Conservation (phyloP, 2,888 invertebrate genomes). For the Chouioia cunea region DNA sequence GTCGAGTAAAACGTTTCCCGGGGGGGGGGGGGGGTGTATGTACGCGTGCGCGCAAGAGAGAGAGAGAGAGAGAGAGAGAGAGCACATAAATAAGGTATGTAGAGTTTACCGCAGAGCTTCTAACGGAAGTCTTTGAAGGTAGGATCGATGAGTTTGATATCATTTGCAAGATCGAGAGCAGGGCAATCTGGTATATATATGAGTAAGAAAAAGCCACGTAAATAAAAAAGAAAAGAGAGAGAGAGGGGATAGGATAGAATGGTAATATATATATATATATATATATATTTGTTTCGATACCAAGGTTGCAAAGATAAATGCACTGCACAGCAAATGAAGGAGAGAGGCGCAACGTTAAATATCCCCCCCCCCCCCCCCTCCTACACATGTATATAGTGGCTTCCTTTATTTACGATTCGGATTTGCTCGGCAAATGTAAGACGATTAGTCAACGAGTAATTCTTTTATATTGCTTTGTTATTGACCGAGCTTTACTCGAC, state of each 20-base stretch:
- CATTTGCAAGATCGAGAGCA: slow-evolving; percentile 43
- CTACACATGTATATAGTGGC: too few species aligned
- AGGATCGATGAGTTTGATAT: slow-evolving; percentile 45
- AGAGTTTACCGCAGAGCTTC: slow-evolving; percentile 25
- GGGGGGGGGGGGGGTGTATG: not conserved
- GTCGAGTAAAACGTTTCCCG: too few species aligned
- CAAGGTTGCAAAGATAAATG: slow-evolving; percentile 3
- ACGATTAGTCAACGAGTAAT: not conserved
- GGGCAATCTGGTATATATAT: slow-evolving; percentile 37
- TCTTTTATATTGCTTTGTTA: too few species aligned
- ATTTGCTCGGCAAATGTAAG: slow-evolving; percentile 31
- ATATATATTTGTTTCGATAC: too few species aligned
- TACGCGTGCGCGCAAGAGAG: not conserved
- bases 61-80: not conserved
- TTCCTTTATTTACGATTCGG: slow-evolving; percentile 51
- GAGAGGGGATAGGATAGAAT: not conserved
- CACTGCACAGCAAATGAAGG: not conserved
- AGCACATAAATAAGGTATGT: too few species aligned
- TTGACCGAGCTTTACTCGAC: not conserved
- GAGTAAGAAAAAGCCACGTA: slow-evolving; percentile 15
- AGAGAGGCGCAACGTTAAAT: slow-evolving; percentile 24
- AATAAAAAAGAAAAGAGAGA: slow-evolving; percentile 20
- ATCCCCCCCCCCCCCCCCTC: slow-evolving; percentile 8
- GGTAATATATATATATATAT: too few species aligned
- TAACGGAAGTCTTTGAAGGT: slow-evolving; percentile 46